phyloP scores from a whole-genome alignment of 1,140 invertebrate genomes.

The Meloidogyne floridensis region DNA sequence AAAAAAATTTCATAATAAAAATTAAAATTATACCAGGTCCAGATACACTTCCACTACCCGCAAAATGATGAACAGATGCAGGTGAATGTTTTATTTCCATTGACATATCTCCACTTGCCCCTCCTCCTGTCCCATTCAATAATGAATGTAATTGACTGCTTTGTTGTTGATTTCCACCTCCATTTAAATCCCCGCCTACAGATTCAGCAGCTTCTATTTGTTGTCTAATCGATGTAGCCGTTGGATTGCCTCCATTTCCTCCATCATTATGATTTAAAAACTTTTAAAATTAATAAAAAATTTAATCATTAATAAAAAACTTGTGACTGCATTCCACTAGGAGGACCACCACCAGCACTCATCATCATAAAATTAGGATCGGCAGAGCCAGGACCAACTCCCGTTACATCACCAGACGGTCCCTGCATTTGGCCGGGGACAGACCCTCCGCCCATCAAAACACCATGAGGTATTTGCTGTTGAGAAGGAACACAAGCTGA shows the following conservation, averaged over 20 bases:
- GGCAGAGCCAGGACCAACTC: background rate
- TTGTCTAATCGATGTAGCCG: background rate
- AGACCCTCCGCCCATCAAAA: background rate
- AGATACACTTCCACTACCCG: slow-evolving; percentile 9
- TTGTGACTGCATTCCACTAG: background rate
- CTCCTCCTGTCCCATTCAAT: slow-evolving; percentile 18
- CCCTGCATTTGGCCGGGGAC: background rate
- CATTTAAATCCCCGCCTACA: background rate
- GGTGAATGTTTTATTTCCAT: slow-evolving; percentile 48
- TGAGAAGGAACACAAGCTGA: slow-evolving; percentile 14
- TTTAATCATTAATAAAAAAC: background rate
- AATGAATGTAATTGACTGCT: slow-evolving; percentile 17
- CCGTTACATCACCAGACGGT: background rate
- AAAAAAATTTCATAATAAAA: background rate
- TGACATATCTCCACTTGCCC: background rate
- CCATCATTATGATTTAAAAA: slow-evolving; percentile 9
- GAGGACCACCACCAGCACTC: background rate
- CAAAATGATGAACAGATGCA: slow-evolving; percentile 28
- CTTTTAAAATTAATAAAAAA: background rate
- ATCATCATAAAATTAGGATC: slow-evolving; percentile 7
- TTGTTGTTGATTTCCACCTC: background rate
- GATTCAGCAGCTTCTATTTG: background rate
- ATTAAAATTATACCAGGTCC: background rate
- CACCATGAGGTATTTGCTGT: background rate
- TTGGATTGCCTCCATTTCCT: background rate